These are phyloP conservation scores for Ormyrus pomaceus DNA, from an alignment of 2,888 invertebrate genomes.

Conservation along the genomic window DNA sequence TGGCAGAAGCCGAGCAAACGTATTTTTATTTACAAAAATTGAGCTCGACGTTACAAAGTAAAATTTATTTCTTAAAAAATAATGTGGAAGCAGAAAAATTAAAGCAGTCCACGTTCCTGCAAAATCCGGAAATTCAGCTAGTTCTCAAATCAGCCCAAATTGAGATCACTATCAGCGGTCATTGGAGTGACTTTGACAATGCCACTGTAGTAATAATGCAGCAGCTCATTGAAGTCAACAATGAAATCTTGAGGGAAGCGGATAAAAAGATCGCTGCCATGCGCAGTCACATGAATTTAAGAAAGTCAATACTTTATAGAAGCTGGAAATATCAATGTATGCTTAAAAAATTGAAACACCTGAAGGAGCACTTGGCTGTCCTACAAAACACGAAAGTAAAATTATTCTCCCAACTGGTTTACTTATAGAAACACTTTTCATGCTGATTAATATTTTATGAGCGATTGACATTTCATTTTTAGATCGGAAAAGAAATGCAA, in stretches of 20 bases:
- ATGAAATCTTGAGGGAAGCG: constrained; percentile 65
- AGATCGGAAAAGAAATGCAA: constrained; percentile 69
- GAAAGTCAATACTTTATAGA: constrained; percentile 63
- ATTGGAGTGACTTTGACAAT: constrained; percentile 59
- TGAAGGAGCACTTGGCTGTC: constrained; percentile 63
- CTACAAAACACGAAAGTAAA: constrained; percentile 67
- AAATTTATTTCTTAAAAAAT: constrained; percentile 57
- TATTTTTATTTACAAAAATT: constrained; percentile 66
- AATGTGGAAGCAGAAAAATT: constrained; percentile 51
- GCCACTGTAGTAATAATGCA: constrained; percentile 60
- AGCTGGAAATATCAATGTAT: constrained; percentile 71
- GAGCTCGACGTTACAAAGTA: constrained; percentile 54
- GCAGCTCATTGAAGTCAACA: constrained; percentile 60
- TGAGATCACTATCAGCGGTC: constrained; percentile 58
- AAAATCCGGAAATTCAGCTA: constrained; percentile 62
- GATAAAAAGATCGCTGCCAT: constrained; percentile 67
- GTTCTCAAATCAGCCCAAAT: constrained; percentile 66
- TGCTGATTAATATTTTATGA: constrained; percentile 14
- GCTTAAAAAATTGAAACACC: constrained; percentile 65
- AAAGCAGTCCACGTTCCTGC: constrained; percentile 41
- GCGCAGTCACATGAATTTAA: constrained; percentile 64
- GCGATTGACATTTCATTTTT: constrained; percentile 25
- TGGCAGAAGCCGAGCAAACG: constrained; percentile 77
- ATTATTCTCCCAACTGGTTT: background rate
- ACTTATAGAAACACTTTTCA: background rate